Conservation (phyloP, 2,888 invertebrate species). For the Drosophila basisetae region DNA sequence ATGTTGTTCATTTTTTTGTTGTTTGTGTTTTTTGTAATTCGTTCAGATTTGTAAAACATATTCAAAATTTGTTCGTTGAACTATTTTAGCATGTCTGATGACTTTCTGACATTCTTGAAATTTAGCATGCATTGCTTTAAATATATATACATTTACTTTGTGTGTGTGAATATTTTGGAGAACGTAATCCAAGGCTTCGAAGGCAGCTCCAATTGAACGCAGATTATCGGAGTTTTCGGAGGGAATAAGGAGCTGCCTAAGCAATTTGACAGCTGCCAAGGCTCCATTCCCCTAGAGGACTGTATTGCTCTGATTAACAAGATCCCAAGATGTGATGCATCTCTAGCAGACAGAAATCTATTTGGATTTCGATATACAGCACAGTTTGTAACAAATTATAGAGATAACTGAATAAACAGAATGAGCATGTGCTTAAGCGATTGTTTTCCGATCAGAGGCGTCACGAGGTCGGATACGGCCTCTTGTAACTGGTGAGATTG, state of each 20-base stretch:
- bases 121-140: conserved; percentile 62
- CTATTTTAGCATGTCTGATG: conserved; percentile 47
- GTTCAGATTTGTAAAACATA: conserved; percentile 13
- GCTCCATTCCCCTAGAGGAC: not conserved
- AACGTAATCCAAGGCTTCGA: conserved; percentile 24
- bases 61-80: conserved; percentile 31
- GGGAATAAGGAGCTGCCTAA: not conserved
- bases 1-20: too few species aligned
- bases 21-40: not conserved
- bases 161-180: conserved; percentile 46
- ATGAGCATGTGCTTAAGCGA: not conserved
- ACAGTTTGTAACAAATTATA: not conserved
- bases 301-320: not conserved
- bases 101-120: conserved; percentile 37
- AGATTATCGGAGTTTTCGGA: not conserved
- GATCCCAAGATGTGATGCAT: not conserved
- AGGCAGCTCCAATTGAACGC: conserved; percentile 11
- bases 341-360: not conserved
- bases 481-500: not conserved
- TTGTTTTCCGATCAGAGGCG: not conserved
- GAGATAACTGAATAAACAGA: not conserved
- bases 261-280: not conserved
- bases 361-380: not conserved
- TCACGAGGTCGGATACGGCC: not conserved
- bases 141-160: conserved; percentile 46